phyloP scores from a whole-genome alignment of 2,888 invertebrate genomes.

The Melieria picta region DNA sequence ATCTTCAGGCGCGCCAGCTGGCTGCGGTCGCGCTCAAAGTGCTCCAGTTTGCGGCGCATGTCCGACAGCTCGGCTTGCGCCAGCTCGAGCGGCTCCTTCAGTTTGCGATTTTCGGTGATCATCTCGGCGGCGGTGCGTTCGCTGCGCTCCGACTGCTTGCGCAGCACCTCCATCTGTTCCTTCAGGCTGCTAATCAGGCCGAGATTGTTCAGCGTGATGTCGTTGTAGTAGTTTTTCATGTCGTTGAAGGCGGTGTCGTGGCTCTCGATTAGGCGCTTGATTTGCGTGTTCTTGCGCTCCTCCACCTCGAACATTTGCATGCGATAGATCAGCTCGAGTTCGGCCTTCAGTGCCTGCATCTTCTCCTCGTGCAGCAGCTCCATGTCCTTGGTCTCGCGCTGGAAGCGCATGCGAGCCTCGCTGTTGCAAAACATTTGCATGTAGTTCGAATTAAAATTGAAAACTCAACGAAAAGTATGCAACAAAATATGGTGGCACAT shows the following conservation, averaged over 20 bases:
- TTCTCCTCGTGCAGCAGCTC: slow-evolving; percentile 70
- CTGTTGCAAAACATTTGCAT: slow-evolving; percentile 61
- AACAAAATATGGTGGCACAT: not conserved
- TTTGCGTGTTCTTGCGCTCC: slow-evolving; percentile 89
- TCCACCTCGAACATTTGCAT: slow-evolving; percentile 90
- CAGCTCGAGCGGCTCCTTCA: slow-evolving; percentile 77
- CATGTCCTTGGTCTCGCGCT: slow-evolving; percentile 74
- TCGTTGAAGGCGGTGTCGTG: slow-evolving; percentile 89
- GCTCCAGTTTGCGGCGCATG: slow-evolving; percentile 79
- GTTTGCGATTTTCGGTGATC: slow-evolving; percentile 76
- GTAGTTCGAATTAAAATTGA: not conserved
- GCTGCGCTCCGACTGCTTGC: slow-evolving; percentile 82
- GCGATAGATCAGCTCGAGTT: slow-evolving; percentile 77
- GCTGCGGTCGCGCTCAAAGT: slow-evolving; percentile 86
- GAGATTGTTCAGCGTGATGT: slow-evolving; percentile 92
- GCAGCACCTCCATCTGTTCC: slow-evolving; percentile 81
- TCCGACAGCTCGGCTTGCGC: slow-evolving; percentile 78
- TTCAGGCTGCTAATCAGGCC: slow-evolving; percentile 90
- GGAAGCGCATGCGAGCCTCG: slow-evolving; percentile 72
- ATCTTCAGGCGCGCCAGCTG: slow-evolving; percentile 70
- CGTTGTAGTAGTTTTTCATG: slow-evolving; percentile 94
- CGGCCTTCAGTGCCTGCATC: slow-evolving; percentile 76
- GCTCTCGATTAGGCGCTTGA: slow-evolving; percentile 80
- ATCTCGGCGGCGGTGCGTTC: slow-evolving; percentile 70
- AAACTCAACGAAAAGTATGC: not conserved